Base-by-base conservation (phyloP, 23 tunicate species). In the Ascidia mentula region DNA sequence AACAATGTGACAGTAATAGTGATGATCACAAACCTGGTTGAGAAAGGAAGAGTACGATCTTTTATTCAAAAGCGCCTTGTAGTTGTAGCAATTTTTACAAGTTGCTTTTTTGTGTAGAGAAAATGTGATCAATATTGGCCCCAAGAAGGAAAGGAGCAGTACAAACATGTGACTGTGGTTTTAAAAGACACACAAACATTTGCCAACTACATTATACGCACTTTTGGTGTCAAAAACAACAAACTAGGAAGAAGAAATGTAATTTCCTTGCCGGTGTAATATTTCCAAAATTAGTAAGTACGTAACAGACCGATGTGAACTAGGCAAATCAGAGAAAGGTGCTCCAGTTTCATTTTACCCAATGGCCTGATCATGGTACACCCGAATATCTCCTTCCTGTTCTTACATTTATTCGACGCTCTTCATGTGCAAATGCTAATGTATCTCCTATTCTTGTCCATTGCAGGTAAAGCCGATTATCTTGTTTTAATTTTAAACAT, bases 81-180 rank as follows among this genome's bases (percentile, higher is more conserved):
- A n/a, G n/a, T n/a, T n/a, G n/a, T n/a, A n/a, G n/a, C n/a, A n/a
- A n/a, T n/a, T n/a, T n/a, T n/a, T n/a, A n/a, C n/a, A n/a, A n/a
- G n/a, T n/a, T n/a, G n/a, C n/a, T n/a, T n/a, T 79, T 22, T 26
- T 42, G 35, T 72, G 26, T 80, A 89, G 94, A 74, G 85, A 33
- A 92, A 92, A 79, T 92, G 97, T 69, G 97, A 92, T 38, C 92
- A 87, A 45, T 92, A 92, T 75, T 92, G 97, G 97, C 97, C 97
- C 17, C 89, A 80, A 18, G 97, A 92, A 60, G 97, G 97, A 31
- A 82, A 84, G 75, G 97, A 92, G 40, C 89, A 83, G 46, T 92
- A 92, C 88, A 92, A 87, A 69, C 88, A 92, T 80, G 82, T 92
- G 37, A 24, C 72, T 18, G 97, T 92, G 28, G 45, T 88, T 39